These are phyloP conservation scores for Drosophila quasianomalipes DNA, from an alignment of 2,888 invertebrate genomes.

Conservation along the genomic window DNA sequence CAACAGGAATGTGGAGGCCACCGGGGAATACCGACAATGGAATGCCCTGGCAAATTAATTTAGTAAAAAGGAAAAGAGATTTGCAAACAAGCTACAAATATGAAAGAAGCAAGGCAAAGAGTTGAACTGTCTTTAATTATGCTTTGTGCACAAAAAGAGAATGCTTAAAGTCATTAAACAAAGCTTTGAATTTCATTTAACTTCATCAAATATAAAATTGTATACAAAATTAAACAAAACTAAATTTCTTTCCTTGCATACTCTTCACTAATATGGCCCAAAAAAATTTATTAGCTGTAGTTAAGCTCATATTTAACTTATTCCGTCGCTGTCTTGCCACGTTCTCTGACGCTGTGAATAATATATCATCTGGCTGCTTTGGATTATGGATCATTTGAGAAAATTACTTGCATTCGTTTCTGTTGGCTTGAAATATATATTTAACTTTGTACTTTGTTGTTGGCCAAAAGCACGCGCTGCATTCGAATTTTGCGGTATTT, in stretches of 20 bases:
- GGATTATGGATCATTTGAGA: constrained; percentile 34
- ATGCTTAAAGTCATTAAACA: neutral
- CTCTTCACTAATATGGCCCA: neutral
- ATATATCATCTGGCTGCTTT: constrained; percentile 22
- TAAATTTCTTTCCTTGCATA: neutral
- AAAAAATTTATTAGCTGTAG: neutral
- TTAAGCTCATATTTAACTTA: constrained; percentile 4
- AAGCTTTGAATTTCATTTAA: neutral
- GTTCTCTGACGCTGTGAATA: neutral
- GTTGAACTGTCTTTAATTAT: neutral
- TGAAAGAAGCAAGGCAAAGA: neutral
- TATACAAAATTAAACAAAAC: neutral
- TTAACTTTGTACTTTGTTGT: neutral
- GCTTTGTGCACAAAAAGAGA: neutral
- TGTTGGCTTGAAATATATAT: constrained; percentile 18
- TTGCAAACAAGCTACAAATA: neutral
- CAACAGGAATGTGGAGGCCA: neutral
- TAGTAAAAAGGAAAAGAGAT: neutral
- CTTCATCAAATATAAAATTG: neutral
- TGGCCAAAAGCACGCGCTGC: constrained; percentile 1
- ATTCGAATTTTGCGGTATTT: constrained; percentile 5
- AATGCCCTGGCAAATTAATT: constrained; percentile 31
- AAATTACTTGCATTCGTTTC: constrained; percentile 43
- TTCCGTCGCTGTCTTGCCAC: neutral
- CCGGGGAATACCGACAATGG: constrained; percentile 23